Evolutionary conservation across 2,888 invertebrate genomes (phyloP).

Genomic region (Minunthozetes semirufus): DNA sequence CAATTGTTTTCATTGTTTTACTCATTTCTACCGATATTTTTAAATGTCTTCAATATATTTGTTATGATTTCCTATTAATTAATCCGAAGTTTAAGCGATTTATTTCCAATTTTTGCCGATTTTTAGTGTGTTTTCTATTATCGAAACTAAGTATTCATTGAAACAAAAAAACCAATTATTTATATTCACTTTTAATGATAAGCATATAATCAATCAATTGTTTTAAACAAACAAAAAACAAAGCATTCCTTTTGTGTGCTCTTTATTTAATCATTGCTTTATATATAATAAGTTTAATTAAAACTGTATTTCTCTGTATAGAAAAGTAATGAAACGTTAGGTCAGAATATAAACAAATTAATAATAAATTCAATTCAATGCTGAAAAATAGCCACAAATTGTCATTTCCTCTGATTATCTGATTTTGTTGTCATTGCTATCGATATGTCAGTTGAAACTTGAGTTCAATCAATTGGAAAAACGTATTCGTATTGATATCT

Average conservation of each 20-base stretch:
- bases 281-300: background rate
- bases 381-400: no score
- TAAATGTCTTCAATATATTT: background rate
- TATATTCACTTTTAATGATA: background rate
- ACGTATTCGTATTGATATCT: no score
- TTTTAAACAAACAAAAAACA: background rate
- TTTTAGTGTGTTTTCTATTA: background rate
- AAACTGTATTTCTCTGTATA: no score
- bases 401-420: no score
- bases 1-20: no score
- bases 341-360: no score
- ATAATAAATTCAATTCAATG: no score
- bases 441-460: no score
- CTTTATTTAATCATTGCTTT: slow-evolving; percentile 1
- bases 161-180: background rate
- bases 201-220: background rate
- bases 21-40: background rate
- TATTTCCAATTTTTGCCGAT: background rate
- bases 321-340: no score
- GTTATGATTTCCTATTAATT: background rate
- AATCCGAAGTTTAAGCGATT: background rate
- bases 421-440: no score
- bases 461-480: no score
- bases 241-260: slow-evolving; percentile 12
- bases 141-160: background rate